Percentiles rank a stretch among this genome's conserved stretches.
phyloP scores from a whole-genome alignment of 2,113 vertebrate species.

The Triplophysa dalaica region DNA sequence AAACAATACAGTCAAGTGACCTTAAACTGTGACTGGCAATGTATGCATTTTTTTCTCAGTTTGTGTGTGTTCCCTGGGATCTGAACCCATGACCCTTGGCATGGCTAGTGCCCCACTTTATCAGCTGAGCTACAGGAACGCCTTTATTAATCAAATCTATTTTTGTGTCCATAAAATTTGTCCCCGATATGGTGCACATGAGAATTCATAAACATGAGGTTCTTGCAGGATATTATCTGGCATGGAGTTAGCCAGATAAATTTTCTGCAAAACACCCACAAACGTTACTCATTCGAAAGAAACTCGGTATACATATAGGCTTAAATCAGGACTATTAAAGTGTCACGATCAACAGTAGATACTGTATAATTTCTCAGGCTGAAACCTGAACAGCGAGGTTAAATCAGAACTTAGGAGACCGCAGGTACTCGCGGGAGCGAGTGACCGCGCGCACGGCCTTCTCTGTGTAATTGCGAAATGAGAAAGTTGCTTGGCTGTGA shows the following conservation, averaged over 20 bases:
- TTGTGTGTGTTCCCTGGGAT: too few relatives aligned
- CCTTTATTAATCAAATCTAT: neutral
- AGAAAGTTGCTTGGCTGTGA: conserved; percentile 76
- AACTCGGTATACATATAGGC: neutral
- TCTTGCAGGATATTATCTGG: neutral
- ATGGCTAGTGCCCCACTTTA: too few relatives aligned
- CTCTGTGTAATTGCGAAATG: conserved; percentile 62
- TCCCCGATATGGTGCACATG: neutral
- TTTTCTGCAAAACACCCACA: neutral
- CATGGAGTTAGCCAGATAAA: neutral
- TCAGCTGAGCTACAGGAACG: too few relatives aligned
- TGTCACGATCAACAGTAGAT: neutral
- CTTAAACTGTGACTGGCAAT: too few relatives aligned
- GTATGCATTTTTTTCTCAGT: too few relatives aligned
- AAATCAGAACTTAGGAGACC: conserved; percentile 13
- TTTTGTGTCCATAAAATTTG: neutral
- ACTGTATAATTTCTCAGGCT: conserved; percentile 8
- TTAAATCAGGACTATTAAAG: neutral
- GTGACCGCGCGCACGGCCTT: conserved; percentile 47
- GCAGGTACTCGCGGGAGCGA: conserved; percentile 49
- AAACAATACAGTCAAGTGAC: too few relatives aligned
- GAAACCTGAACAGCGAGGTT: neutral
- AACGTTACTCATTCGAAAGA: conserved; percentile 10
- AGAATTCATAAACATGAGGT: neutral
- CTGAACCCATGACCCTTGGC: too few relatives aligned